Percentiles rank a stretch among this genome's conserved stretches.
phyloP scores from a whole-genome alignment of 2,888 invertebrate genomes.

The Coremacera marginata region DNA sequence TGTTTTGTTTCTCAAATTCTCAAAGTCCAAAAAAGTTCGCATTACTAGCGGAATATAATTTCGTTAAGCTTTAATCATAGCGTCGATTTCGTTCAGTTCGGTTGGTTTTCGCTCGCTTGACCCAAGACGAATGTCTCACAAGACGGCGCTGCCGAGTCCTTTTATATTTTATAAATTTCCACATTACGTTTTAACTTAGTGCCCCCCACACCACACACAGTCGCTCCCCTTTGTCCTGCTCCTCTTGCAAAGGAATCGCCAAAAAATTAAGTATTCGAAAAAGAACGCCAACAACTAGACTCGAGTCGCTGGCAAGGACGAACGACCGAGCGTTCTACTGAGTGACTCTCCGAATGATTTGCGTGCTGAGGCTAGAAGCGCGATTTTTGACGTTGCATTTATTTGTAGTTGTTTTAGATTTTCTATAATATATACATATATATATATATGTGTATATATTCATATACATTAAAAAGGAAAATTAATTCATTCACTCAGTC shows the following conservation, averaged over 20 bases:
- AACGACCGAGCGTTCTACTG: too few species aligned
- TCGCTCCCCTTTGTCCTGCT: not conserved
- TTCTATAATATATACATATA: not conserved
- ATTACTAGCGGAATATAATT: constrained; percentile 17
- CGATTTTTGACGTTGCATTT: constrained; percentile 5
- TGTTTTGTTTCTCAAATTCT: not conserved
- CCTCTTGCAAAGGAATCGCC: not conserved
- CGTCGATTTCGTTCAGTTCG: constrained; percentile 16
- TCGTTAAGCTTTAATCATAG: constrained; percentile 38
- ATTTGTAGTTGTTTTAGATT: not conserved
- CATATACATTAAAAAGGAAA: not conserved
- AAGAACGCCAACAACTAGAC: too few species aligned
- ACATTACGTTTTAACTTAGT: constrained; percentile 33
- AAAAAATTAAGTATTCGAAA: not conserved
- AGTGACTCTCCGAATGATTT: too few species aligned
- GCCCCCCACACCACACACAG: constrained; percentile 3
- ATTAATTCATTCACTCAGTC: constrained; percentile 22
- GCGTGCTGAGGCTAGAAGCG: too few species aligned
- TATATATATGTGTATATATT: not conserved
- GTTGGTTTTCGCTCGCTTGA: constrained; percentile 52
- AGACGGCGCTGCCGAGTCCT: constrained; percentile 63
- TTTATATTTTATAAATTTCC: constrained; percentile 60
- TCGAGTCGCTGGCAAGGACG: too few species aligned
- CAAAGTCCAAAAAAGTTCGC: constrained; percentile 41
- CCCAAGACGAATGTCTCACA: constrained; percentile 66